Percentiles rank a stretch among this genome's conserved stretches.
These are phyloP conservation scores for Agrochola lota DNA, from an alignment of 2,888 invertebrate genomes.

Conservation along the genomic window DNA sequence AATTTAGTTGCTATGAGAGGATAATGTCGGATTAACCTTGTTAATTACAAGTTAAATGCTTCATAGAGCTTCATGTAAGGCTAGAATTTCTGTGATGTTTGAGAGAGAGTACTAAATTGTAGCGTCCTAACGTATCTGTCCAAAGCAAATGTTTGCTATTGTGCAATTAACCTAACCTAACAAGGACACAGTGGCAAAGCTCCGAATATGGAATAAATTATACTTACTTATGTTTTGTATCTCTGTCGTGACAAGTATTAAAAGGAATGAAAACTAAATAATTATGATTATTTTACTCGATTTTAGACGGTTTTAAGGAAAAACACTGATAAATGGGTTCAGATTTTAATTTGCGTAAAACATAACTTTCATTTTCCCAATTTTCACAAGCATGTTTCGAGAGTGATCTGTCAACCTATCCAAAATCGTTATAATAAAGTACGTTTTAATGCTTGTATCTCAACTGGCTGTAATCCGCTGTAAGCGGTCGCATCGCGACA, in stretches of 20 bases:
- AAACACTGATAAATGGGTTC: neutral
- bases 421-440: slow-evolving; percentile 18
- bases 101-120: too few relatives aligned
- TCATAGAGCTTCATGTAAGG: neutral
- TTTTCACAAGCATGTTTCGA: neutral
- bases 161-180: neutral
- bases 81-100: neutral
- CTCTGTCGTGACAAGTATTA: neutral
- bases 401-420: neutral
- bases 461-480: slow-evolving; percentile 36
- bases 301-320: neutral
- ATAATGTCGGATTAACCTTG: neutral
- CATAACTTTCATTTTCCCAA: neutral
- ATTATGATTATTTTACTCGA: neutral
- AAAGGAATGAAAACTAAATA: neutral
- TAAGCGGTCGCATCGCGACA: slow-evolving; percentile 49
- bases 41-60: neutral
- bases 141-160: neutral
- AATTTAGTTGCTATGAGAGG: slow-evolving; percentile 1
- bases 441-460: slow-evolving; percentile 31
- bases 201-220: neutral
- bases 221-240: too few relatives aligned
- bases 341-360: neutral
- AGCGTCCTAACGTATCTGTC: neutral
- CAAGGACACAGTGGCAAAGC: neutral